A percentile compares a stretch with the other conserved stretches of the same genome.
These are phyloP conservation scores for Plutomurus gul DNA, from an alignment of 1,140 invertebrate species.

Conservation along the genomic window DNA sequence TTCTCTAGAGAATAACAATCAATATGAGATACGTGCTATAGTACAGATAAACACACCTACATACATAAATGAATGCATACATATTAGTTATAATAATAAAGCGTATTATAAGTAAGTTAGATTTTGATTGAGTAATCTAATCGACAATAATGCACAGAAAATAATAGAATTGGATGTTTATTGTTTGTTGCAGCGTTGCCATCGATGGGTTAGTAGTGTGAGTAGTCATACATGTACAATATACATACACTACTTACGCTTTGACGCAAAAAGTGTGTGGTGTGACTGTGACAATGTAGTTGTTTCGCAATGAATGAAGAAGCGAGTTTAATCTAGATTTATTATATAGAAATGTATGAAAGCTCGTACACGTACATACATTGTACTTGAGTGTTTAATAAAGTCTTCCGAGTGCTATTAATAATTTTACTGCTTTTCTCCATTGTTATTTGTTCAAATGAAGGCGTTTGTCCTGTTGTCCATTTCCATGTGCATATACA, in stretches of 20 bases:
- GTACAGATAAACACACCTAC: background rate
- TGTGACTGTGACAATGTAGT: background rate
- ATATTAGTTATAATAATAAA: background rate
- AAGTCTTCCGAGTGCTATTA: slow-evolving; percentile 26
- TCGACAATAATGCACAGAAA: background rate
- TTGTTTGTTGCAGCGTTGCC: background rate
- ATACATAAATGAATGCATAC: background rate
- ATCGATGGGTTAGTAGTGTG: no score
- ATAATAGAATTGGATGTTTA: no score
- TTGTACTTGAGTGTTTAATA: slow-evolving; percentile 3
- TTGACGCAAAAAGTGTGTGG: background rate
- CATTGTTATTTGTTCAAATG: slow-evolving; percentile 6
- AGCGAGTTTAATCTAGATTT: background rate
- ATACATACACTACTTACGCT: no score
- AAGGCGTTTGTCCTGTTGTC: background rate
- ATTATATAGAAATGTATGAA: background rate
- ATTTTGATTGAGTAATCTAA: slow-evolving; percentile 14
- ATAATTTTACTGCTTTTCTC: background rate
- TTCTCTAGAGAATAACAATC: background rate
- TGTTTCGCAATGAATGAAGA: background rate
- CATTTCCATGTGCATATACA: no score
- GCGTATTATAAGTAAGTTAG: background rate
- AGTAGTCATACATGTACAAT: no score
- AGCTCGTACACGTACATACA: slow-evolving; percentile 10
- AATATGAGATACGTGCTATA: background rate